Base-by-base conservation (phyloP, 2,797 vertebrate genomes). In the Pipistrellus pipistrellus region DNA sequence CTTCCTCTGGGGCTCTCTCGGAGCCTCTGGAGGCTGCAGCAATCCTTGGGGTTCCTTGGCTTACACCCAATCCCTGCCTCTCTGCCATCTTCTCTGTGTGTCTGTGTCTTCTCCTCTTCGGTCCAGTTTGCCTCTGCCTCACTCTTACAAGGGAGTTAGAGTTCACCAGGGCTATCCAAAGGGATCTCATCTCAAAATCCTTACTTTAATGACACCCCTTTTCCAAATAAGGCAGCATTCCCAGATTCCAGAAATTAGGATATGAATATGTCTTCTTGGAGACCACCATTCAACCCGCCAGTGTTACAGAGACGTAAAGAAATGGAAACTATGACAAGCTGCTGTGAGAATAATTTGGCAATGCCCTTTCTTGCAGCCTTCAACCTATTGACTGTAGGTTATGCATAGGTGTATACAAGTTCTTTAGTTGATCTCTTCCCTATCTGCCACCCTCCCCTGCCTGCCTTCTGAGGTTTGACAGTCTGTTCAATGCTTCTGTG, bases 301-400 rank as follows among this genome's bases (percentile, higher is more conserved):
- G 17, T 57, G 32, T 64, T 68, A 82, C 53, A n/a, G 78, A 80
- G 20, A 66, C 72, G 8, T 38, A 62, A 92, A 85, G 73, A 94
- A 80, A 69, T 20, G 27, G 27, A 23, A 78, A 23, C 27, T 48
- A 55, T 59, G 32, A 90, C 76, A 94, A 84, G 25, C 38, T 71
- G 30, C 78, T 86, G 23, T 88, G 23, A 85, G 38, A 93, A 88
- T 21, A 90, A 73, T 48, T 87, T 87, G 15, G 30, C 13, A 68
- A 46, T 4, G 66, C 27, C n/a, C 35, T 71, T 69, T 87, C 41
- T 85, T 84, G n/a, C 32, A 38, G 38, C 4, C 4, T 38, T 38
- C 38, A 38, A 38, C 38, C 38, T 38, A 38, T 38, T 59, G 57
- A 59, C 57, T 11, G 27, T 59, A 25, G 25, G 4, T 59, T 27